Conservation (phyloP, 1,140 invertebrate species). For the Drosophila lacteicornis region DNA sequence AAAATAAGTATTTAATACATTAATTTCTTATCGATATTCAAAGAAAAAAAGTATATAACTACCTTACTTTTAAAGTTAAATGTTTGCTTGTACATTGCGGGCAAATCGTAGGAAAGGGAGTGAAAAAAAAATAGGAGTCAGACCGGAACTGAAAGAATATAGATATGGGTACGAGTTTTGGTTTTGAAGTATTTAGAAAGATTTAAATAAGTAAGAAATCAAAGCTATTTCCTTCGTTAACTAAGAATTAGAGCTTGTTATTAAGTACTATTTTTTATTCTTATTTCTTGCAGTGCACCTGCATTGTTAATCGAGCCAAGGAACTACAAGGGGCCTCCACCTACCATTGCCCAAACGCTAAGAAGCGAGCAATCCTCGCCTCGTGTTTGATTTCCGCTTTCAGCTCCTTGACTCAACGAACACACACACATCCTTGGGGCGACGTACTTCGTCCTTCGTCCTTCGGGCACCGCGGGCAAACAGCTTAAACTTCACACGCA, state of each 20-base stretch:
- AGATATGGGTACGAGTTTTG: no score
- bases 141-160: no score
- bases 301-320: conserved; percentile 23
- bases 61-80: no score
- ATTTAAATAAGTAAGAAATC: background rate
- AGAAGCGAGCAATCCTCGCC: conserved; percentile 53
- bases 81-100: no score
- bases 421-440: conserved; percentile 29
- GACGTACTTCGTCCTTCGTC: background rate
- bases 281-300: conserved; percentile 5
- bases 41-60: background rate
- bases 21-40: background rate
- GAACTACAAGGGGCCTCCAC: background rate
- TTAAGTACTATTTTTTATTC: no score
- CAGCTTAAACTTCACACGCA: conserved; percentile 77
- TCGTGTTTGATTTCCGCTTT: conserved; percentile 80
- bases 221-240: no score
- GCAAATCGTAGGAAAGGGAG: no score
- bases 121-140: no score
- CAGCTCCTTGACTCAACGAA: conserved; percentile 57
- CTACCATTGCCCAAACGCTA: conserved; percentile 14
- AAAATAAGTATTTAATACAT: background rate
- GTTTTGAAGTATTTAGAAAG: background rate
- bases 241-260: no score
- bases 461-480: conserved; percentile 40